phyloP scores from a whole-genome alignment of 2,113 vertebrate genomes.

The Thamnophis sirtalis region DNA sequence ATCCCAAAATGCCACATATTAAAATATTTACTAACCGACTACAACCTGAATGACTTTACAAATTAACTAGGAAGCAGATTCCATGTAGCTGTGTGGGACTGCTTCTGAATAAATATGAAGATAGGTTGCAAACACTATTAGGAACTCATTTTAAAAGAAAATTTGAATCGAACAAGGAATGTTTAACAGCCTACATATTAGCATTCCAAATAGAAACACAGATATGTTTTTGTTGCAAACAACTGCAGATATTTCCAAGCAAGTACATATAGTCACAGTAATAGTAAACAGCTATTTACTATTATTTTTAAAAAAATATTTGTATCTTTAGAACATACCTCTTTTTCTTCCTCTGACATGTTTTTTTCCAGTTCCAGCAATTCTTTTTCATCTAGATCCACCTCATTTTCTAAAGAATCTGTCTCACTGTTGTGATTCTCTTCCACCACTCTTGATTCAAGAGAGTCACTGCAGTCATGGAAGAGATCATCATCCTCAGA shows the following conservation, averaged over 20 bases:
- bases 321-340: constrained; percentile 60
- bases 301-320: neutral
- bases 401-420: constrained; percentile 51
- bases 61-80: neutral
- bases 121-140: neutral
- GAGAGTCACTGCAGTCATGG: constrained; percentile 70
- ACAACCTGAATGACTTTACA: neutral
- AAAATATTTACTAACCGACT: neutral
- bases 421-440: constrained; percentile 34
- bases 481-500: constrained; percentile 66
- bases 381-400: constrained; percentile 73
- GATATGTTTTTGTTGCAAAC: neutral
- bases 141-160: neutral
- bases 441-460: constrained; percentile 51
- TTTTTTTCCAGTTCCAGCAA: constrained; percentile 75
- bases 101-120: neutral
- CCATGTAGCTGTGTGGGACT: neutral
- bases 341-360: constrained; percentile 77
- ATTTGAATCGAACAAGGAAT: neutral
- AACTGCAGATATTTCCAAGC: neutral
- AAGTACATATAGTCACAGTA: neutral
- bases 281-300: neutral
- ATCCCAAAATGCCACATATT: neutral
- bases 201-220: neutral
- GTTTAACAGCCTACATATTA: neutral